These are phyloP conservation scores for Xenentodon cancila DNA, from an alignment of 2,797 vertebrate genomes.

Conservation along the genomic window DNA sequence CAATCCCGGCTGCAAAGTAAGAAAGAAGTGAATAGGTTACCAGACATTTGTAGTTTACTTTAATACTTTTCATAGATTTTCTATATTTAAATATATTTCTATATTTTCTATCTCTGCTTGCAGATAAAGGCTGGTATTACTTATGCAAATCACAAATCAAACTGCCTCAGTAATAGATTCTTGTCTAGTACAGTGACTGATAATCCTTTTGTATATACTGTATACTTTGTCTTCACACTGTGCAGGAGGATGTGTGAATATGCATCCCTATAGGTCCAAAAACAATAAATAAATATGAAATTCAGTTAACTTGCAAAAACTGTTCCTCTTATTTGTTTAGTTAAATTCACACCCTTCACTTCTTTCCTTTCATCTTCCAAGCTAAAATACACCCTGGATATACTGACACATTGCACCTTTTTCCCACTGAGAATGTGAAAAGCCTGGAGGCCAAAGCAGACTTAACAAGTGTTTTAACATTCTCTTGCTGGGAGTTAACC, in stretches of 20 bases:
- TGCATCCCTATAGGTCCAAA: slow-evolving; percentile 1
- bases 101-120: too few relatives aligned
- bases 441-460: slow-evolving; percentile 52
- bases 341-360: slow-evolving; percentile 20
- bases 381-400: slow-evolving; percentile 17
- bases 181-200: too few relatives aligned
- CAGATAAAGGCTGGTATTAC: too few relatives aligned
- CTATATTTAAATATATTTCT: too few relatives aligned
- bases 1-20: not conserved
- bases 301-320: slow-evolving; percentile 28
- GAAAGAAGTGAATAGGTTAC: slow-evolving; percentile 2
- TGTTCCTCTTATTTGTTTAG: slow-evolving; percentile 14
- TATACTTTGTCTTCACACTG: not conserved
- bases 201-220: too few relatives aligned
- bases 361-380: slow-evolving; percentile 40
- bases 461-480: slow-evolving; percentile 59
- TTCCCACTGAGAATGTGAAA: slow-evolving; percentile 41
- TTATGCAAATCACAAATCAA: too few relatives aligned
- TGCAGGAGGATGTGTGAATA: not conserved
- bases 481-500: slow-evolving; percentile 57
- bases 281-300: slow-evolving; percentile 7
- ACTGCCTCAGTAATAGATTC: too few relatives aligned
- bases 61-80: not conserved
- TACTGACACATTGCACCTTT: slow-evolving; percentile 50
- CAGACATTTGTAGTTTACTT: not conserved